phyloP scores from a whole-genome alignment of 2,888 invertebrate species.

The Caenorhabditis zanzibari region DNA sequence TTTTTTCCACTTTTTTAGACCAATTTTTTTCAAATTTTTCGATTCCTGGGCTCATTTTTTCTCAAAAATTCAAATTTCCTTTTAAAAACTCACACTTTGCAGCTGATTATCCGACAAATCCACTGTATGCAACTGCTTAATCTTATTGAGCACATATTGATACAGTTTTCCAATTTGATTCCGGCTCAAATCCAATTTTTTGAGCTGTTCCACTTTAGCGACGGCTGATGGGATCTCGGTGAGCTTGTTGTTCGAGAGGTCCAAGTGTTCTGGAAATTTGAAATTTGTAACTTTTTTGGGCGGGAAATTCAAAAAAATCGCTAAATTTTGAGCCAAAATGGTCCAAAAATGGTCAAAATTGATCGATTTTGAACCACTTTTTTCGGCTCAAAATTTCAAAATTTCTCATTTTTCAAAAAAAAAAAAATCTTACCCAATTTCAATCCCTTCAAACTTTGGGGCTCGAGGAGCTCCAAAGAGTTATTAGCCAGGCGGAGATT shows the following conservation, averaged over 20 bases:
- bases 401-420: not conserved
- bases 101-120: constrained; percentile 76
- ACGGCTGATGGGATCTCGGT: constrained; percentile 79
- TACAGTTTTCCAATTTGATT: constrained; percentile 78
- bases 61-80: not conserved
- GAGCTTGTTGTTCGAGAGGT: constrained; percentile 73
- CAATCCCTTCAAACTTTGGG: constrained; percentile 56
- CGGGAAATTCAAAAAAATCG: not conserved
- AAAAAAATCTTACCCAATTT: constrained; percentile 32
- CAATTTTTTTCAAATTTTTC: not conserved
- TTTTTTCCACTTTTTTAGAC: not conserved
- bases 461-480: constrained; percentile 64
- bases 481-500: constrained; percentile 74
- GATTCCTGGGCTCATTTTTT: not conserved
- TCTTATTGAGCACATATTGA: constrained; percentile 78
- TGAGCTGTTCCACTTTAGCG: constrained; percentile 72
- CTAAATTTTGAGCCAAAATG: not conserved
- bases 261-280: constrained; percentile 57
- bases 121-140: constrained; percentile 72
- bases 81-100: constrained; percentile 61
- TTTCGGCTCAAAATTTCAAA: not conserved
- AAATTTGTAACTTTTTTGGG: not conserved
- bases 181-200: constrained; percentile 73
- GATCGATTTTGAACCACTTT: not conserved
- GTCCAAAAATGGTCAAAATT: not conserved